These are phyloP conservation scores for Chromis chromis DNA, from an alignment of 2,797 vertebrate species.

Conservation along the genomic window DNA sequence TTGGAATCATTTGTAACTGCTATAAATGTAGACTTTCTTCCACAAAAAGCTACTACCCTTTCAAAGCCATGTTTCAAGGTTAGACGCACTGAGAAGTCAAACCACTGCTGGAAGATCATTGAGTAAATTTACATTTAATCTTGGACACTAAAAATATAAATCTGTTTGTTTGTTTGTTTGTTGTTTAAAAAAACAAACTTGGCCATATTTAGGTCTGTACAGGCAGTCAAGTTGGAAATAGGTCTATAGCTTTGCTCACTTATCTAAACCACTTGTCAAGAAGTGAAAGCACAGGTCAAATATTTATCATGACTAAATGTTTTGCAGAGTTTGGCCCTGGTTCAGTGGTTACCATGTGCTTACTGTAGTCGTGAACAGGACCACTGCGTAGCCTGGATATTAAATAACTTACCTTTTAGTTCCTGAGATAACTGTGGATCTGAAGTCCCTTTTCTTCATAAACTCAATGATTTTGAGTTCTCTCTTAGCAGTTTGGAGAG, in stretches of 20 bases:
- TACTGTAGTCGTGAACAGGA: neutral
- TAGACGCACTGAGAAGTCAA: neutral
- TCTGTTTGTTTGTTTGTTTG: too few species aligned
- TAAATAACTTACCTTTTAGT: conserved; percentile 89
- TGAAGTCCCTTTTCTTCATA: conserved; percentile 93
- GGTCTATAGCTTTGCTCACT: neutral
- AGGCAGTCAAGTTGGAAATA: too few species aligned
- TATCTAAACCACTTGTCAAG: neutral
- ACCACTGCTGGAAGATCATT: too few species aligned
- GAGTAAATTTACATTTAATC: neutral
- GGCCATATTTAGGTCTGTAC: too few species aligned
- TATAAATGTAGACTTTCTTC: neutral
- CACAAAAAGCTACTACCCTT: neutral
- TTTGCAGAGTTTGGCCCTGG: neutral
- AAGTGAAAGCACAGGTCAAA: neutral
- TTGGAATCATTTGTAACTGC: neutral
- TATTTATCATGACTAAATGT: neutral
- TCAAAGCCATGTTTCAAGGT: neutral
- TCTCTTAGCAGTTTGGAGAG: conserved; percentile 85
- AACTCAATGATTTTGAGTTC: conserved; percentile 93
- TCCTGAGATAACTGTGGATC: conserved; percentile 86
- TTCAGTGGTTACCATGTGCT: neutral
- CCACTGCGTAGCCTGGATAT: neutral
- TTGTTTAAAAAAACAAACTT: too few species aligned
- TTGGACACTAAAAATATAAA: too few species aligned